These are phyloP conservation scores for Eulemur rufifrons DNA, from an alignment of 2,113 vertebrate species.

Conservation along the genomic window DNA sequence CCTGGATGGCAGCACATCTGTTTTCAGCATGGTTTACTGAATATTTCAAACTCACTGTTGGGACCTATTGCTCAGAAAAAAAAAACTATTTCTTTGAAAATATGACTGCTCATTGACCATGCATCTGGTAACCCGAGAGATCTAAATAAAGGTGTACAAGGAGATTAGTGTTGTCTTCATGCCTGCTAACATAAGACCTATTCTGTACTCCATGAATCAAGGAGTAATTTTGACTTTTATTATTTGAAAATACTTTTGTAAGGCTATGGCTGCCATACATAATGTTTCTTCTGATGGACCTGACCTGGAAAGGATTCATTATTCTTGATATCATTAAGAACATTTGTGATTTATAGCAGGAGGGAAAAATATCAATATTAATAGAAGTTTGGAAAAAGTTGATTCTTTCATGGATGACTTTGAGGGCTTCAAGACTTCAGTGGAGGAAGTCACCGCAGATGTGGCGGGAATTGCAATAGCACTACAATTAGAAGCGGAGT, in stretches of 20 bases:
- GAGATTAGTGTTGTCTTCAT: not conserved
- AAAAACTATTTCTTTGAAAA: not conserved
- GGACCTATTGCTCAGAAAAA: not conserved
- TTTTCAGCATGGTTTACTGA: not conserved
- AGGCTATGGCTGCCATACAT: not conserved
- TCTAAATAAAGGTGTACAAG: not conserved
- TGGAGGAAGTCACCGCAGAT: not conserved
- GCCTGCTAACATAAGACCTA: not conserved
- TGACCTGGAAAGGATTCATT: not conserved
- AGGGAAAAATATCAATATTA: not conserved
- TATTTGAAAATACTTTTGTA: not conserved
- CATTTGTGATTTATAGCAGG: not conserved
- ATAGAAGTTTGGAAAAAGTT: not conserved
- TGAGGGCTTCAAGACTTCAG: not conserved
- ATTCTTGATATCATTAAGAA: not conserved
- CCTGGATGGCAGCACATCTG: not conserved
- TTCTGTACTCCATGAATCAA: not conserved
- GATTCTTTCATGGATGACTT: not conserved
- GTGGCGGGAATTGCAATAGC: not conserved
- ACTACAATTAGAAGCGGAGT: not conserved
- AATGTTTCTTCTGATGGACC: not conserved
- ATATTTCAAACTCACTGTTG: not conserved
- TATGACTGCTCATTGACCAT: not conserved
- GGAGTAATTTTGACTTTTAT: not conserved
- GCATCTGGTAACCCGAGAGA: not conserved